Evolutionary conservation across 2,113 vertebrate genomes (phyloP), one percentile per base, ranked within the genome.

Genomic region (Raja brachyura): DNA sequence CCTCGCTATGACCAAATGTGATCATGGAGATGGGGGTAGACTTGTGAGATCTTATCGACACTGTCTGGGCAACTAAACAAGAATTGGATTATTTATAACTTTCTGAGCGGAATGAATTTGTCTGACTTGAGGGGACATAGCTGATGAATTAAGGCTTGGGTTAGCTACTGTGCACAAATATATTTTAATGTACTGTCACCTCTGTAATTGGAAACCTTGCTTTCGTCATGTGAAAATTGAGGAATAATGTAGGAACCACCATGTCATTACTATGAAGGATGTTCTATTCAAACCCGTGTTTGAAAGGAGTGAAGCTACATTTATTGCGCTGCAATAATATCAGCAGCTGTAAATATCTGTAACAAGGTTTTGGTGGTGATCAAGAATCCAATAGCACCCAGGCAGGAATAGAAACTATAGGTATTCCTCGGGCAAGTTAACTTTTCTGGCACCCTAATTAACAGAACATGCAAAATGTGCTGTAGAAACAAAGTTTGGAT

Each of bases 141-240:
- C 66, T 74, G 90, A 92, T 39, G 8, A 54, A 74, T 28, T 54
- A 54, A 16, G 48, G 33, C 66, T 73, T 14, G 54, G 90, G 20
- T 92, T 73, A 73, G 33, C 31, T 73, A 54, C 31, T 73, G 68
- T 48, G 33, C 20, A 31, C 61, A 39, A 33, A 48, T 28, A 14
- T 90, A 90, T 68, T 90, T 68, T 90, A 92, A 73, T 74, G 68
- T 9, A 25, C 28, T 83, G 25, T 16, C 83, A 31, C 31, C 28
- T 90, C 63, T 92, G 66, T 92, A 73, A 88, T 88, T 63, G 59
- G 59, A 74, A 92, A 11, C 68, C 25, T 90, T 90, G 85, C 16
- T 70, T 90, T 73, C 66, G 90, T 90, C n/a, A 25, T 74, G 11
- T 92, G 81, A 56, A 39, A 92, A 14, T 70, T 90, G 86, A 20